Conservation (phyloP, 2,888 invertebrate genomes). For the Caenorhabditis sulstoni region DNA sequence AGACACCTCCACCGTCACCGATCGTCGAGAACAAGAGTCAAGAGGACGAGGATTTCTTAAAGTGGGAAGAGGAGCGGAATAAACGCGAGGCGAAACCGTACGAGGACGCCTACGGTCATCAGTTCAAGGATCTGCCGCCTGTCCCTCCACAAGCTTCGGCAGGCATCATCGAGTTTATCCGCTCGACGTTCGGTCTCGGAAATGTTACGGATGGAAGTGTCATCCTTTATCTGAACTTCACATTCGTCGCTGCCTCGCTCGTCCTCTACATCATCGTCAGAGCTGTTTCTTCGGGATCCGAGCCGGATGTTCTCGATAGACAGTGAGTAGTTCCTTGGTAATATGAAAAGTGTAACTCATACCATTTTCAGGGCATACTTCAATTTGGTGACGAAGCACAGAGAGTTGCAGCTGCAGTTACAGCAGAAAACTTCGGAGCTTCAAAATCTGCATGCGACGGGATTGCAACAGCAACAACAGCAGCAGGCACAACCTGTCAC, state of each 20-base stretch:
- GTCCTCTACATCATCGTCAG: slow-evolving; percentile 55
- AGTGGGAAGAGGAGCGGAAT: slow-evolving; percentile 45
- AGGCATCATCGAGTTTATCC: slow-evolving; percentile 29
- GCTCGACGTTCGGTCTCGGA: slow-evolving; percentile 37
- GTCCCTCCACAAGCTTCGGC: slow-evolving; percentile 19
- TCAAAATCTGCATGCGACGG: slow-evolving; percentile 32
- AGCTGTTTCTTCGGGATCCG: slow-evolving; percentile 53
- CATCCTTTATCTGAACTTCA: slow-evolving; percentile 60
- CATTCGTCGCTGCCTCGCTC: slow-evolving; percentile 59
- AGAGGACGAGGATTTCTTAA: slow-evolving; percentile 49
- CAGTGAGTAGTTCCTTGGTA: slow-evolving; percentile 33
- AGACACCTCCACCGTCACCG: slow-evolving; percentile 40
- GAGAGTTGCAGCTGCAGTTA: slow-evolving; percentile 51
- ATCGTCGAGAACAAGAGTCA: slow-evolving; percentile 9
- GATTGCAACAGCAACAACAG: slow-evolving; percentile 27
- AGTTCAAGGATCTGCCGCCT: slow-evolving; percentile 24
- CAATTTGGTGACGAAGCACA: slow-evolving; percentile 62
- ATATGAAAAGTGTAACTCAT: not conserved
- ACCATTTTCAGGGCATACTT: slow-evolving; percentile 63
- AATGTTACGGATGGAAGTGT: slow-evolving; percentile 48
- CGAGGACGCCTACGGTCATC: slow-evolving; percentile 39
- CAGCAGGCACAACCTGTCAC: slow-evolving; percentile 10
- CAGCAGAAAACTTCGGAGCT: slow-evolving; percentile 52
- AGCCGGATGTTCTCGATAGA: slow-evolving; percentile 58
- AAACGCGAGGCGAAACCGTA: slow-evolving; percentile 36